A percentile compares a stretch with the other conserved stretches of the same genome.
Evolutionary conservation across 2,113 vertebrate species (phyloP).

Genomic region (Hippocampus zosterae): DNA sequence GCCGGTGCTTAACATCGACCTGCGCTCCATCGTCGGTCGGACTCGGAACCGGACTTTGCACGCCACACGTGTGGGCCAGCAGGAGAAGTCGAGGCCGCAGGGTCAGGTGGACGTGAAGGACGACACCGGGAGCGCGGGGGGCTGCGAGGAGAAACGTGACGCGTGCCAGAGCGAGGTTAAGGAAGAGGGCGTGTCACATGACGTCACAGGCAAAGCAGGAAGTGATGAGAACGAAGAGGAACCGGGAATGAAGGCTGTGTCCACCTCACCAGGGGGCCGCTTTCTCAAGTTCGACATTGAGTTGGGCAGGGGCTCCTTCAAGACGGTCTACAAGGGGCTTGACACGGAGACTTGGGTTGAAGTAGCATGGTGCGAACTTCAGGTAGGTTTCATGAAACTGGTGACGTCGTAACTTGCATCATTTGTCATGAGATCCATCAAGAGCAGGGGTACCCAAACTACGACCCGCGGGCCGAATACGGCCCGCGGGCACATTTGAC

Average conservation of each 20-base stretch:
- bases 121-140: constrained; percentile 26
- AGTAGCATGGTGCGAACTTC: constrained; percentile 97
- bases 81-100: constrained; percentile 49
- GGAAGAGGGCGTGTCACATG: constrained; percentile 56
- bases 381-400: constrained; percentile 77
- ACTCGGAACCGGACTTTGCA: constrained; percentile 51
- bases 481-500: too few species aligned
- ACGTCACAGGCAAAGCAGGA: constrained; percentile 68
- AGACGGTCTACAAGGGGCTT: constrained; percentile 96
- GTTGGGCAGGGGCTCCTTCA: constrained; percentile 95
- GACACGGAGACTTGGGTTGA: constrained; percentile 98
- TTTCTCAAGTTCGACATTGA: constrained; percentile 99
- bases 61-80: constrained; percentile 49
- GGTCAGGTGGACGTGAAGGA: constrained; percentile 51
- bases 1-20: constrained; percentile 55
- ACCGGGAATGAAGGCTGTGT: constrained; percentile 92
- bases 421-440: neutral
- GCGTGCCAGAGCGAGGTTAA: constrained; percentile 39
- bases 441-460: too few species aligned
- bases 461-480: too few species aligned
- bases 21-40: constrained; percentile 64
- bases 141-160: constrained; percentile 51
- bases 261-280: constrained; percentile 90
- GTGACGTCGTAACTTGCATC: neutral
- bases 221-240: constrained; percentile 88